Percentiles rank a stretch among this genome's conserved stretches.
Conservation (phyloP, 2,797 vertebrate genomes). For the Cyprinella venusta region DNA sequence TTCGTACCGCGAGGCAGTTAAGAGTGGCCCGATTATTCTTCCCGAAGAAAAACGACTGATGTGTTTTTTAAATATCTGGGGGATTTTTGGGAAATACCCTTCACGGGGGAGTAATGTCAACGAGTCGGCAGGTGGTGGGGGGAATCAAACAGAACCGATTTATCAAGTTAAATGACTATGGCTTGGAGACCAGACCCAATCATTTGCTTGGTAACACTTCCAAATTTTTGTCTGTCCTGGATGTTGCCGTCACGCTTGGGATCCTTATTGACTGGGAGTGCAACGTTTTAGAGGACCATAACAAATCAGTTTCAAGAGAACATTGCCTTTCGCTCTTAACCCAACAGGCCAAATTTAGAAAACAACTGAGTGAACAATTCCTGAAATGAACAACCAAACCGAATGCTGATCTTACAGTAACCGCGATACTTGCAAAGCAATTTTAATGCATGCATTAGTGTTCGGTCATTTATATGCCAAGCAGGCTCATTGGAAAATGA, state of each 20-base stretch:
- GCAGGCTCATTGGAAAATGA: not conserved
- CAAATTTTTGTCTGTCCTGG: constrained; percentile 57
- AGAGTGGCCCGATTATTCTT: constrained; percentile 3
- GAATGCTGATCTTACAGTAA: constrained; percentile 6
- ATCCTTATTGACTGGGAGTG: constrained; percentile 55
- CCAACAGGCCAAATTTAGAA: constrained; percentile 24
- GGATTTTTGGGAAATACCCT: constrained; percentile 26
- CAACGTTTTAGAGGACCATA: constrained; percentile 48
- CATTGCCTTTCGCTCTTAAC: constrained; percentile 40
- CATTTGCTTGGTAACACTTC: constrained; percentile 61
- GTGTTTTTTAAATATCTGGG: not conserved
- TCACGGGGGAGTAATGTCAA: constrained; percentile 30
- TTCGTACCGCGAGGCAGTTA: not conserved
- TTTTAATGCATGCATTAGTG: no score
- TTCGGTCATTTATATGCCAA: not conserved
- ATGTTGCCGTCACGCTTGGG: constrained; percentile 29
- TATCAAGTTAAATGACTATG: constrained; percentile 58
- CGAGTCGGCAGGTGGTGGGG: constrained; percentile 9
- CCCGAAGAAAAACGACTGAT: not conserved
- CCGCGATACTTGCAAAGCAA: not conserved
- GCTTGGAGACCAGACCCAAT: constrained; percentile 52
- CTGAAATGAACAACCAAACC: constrained; percentile 39
- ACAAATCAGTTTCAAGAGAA: constrained; percentile 49
- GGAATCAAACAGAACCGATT: constrained; percentile 52
- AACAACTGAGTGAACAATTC: constrained; percentile 33